These are phyloP conservation scores for Chroicocephalus ridibundus DNA, from an alignment of 2,113 vertebrate species.

Conservation along the genomic window DNA sequence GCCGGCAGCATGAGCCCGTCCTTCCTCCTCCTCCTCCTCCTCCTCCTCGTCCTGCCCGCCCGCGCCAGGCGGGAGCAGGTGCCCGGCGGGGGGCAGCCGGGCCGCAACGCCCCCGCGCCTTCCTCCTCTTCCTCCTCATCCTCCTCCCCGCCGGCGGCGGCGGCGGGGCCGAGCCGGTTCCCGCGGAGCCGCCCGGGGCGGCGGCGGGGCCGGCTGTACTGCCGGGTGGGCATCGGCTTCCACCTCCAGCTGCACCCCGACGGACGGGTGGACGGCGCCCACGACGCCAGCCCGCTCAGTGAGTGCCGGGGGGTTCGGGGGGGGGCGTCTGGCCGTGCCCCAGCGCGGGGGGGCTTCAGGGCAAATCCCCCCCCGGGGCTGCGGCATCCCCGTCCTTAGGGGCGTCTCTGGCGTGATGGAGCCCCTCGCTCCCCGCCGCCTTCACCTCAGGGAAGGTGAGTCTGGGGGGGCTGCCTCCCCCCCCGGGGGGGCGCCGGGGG, in stretches of 20 bases:
- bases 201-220: conserved; percentile 91
- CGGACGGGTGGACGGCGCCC: conserved; percentile 94
- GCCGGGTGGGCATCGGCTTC: conserved; percentile 95
- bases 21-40: conserved; percentile 71
- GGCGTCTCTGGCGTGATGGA: accelerated
- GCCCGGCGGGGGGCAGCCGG: conserved; percentile 12
- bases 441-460: background rate
- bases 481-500: background rate
- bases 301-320: conserved; percentile 64
- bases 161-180: conserved; percentile 62
- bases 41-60: conserved; percentile 76
- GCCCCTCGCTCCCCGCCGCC: too few species aligned
- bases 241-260: conserved; percentile 96
- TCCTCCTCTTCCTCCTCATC: background rate
- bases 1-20: conserved; percentile 88
- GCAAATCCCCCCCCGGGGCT: background rate
- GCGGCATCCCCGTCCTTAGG: background rate
- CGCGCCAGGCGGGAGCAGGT: conserved; percentile 60
- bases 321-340: background rate
- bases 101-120: conserved; percentile 3
- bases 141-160: background rate
- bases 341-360: background rate
- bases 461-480: background rate
- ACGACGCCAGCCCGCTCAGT: conserved; percentile 90
- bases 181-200: conserved; percentile 85